These are phyloP conservation scores for Setipinna tenuifilis DNA, from an alignment of 2,797 vertebrate species.

Conservation along the genomic window DNA sequence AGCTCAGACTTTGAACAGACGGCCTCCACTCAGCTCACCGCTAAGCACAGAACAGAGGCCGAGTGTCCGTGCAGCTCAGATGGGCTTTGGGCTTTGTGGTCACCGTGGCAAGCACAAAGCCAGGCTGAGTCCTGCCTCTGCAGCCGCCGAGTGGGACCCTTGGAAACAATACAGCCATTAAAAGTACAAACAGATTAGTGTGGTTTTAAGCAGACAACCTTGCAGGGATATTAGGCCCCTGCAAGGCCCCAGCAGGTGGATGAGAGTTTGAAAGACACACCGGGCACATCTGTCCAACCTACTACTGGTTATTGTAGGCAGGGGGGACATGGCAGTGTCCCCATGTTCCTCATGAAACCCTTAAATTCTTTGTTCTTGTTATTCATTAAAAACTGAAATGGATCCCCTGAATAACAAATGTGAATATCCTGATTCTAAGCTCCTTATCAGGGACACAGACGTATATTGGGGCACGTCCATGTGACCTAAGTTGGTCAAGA, in stretches of 20 bases:
- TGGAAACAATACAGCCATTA: constrained; percentile 77
- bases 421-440: constrained; percentile 6
- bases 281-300: constrained; percentile 69
- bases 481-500: background rate
- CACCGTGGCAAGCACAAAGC: constrained; percentile 69
- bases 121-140: constrained; percentile 67
- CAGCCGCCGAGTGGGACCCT: constrained; percentile 50
- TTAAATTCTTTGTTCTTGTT: constrained; percentile 31
- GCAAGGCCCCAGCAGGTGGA: constrained; percentile 67
- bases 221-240: constrained; percentile 61
- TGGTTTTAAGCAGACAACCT: constrained; percentile 54
- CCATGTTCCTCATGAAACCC: background rate
- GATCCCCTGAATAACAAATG: constrained; percentile 30
- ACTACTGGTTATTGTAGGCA: constrained; percentile 35
- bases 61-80: constrained; percentile 67
- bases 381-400: constrained; percentile 10
- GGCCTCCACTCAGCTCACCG: background rate
- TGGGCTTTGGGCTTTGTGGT: constrained; percentile 63
- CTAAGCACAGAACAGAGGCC: constrained; percentile 36
- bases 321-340: background rate
- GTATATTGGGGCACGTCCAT: constrained; percentile 9
- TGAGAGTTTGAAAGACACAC: constrained; percentile 56
- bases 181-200: constrained; percentile 78
- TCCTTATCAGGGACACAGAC: constrained; percentile 12
- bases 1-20: background rate